These are phyloP conservation scores for Diabrotica virgifera DNA, from an alignment of 1,140 invertebrate species.

Conservation along the genomic window DNA sequence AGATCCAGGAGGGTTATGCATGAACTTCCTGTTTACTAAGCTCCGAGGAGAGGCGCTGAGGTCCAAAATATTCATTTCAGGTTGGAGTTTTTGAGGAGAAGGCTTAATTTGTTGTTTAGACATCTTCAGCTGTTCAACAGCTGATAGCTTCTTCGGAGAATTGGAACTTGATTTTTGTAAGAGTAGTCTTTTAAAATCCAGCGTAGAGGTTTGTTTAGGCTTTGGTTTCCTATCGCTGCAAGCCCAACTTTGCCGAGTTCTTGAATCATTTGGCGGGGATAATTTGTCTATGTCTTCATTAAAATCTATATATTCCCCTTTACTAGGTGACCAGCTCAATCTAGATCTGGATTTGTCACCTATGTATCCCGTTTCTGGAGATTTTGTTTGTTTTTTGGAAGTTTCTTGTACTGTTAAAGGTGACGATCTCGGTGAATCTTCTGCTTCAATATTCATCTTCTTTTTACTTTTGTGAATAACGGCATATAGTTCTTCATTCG, in stretches of 20 bases:
- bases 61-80: conserved; percentile 57
- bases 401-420: conserved; percentile 53
- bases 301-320: conserved; percentile 45
- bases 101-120: conserved; percentile 57
- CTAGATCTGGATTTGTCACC: conserved; percentile 49
- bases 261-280: conserved; percentile 36
- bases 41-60: conserved; percentile 65
- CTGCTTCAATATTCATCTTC: conserved; percentile 65
- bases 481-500: conserved; percentile 72
- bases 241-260: conserved; percentile 49
- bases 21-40: conserved; percentile 59
- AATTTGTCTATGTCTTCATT: conserved; percentile 41
- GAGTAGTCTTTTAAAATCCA: conserved; percentile 80
- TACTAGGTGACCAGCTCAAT: conserved; percentile 55
- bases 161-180: conserved; percentile 62
- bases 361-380: conserved; percentile 57
- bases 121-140: conserved; percentile 77
- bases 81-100: conserved; percentile 41
- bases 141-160: conserved; percentile 63
- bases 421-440: conserved; percentile 53
- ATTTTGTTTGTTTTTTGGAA: conserved; percentile 49
- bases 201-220: conserved; percentile 60
- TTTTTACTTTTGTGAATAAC: conserved; percentile 77
- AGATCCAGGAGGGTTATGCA: conserved; percentile 52
- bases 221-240: conserved; percentile 49